A percentile compares a stretch with the other conserved stretches of the same genome.
phyloP scores from a whole-genome alignment of 2,888 invertebrate species.

The Antitype chi region DNA sequence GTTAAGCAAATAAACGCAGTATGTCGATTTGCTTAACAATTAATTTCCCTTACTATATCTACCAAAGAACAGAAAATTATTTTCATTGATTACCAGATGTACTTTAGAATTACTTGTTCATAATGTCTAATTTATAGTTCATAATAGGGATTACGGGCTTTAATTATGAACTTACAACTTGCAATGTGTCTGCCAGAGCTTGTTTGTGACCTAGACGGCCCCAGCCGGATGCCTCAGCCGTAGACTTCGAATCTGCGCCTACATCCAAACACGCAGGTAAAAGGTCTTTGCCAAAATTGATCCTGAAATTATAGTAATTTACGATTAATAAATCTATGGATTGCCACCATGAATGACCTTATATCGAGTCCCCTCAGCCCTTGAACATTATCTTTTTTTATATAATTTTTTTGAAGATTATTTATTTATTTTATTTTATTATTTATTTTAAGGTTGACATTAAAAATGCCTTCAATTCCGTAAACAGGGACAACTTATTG shows the following conservation, averaged over 20 bases:
- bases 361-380: too few relatives aligned
- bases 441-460: too few relatives aligned
- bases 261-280: constrained; percentile 54
- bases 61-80: neutral
- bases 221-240: constrained; percentile 56
- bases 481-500: too few relatives aligned
- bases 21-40: neutral
- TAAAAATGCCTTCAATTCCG: too few relatives aligned
- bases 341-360: neutral
- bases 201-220: constrained; percentile 45
- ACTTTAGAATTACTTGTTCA: too few relatives aligned
- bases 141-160: too few relatives aligned
- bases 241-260: rapidly evolving
- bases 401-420: too few relatives aligned
- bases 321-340: neutral
- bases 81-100: neutral
- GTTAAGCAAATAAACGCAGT: neutral
- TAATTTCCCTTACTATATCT: neutral
- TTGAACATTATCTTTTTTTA: neutral
- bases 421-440: too few relatives aligned
- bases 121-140: too few relatives aligned
- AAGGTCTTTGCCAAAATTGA: constrained; percentile 52
- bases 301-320: constrained; percentile 41
- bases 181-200: constrained; percentile 52
- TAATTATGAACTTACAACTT: constrained; percentile 50